phyloP scores from a whole-genome alignment of 2,113 vertebrate species.

The Danionella cerebrum region DNA sequence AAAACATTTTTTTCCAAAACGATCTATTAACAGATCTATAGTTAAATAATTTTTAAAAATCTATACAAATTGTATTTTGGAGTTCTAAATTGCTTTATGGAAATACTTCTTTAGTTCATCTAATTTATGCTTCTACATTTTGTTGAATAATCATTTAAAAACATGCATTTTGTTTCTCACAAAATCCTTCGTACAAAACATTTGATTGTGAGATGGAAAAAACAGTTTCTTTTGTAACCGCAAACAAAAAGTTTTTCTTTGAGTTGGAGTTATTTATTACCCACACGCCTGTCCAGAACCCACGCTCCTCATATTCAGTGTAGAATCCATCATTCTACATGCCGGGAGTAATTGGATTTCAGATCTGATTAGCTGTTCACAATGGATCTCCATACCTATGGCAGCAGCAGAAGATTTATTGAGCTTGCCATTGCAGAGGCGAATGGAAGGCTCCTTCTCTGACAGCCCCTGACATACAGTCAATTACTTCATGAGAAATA shows the following conservation, averaged over 20 bases:
- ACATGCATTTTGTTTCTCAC: background rate
- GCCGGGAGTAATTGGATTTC: constrained; percentile 37
- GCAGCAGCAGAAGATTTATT: constrained; percentile 26
- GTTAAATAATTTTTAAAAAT: no score
- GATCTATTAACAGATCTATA: no score
- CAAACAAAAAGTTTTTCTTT: constrained; percentile 8
- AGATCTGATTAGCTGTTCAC: constrained; percentile 37
- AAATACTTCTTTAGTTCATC: no score
- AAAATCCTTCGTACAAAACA: background rate
- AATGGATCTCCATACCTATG: constrained; percentile 22
- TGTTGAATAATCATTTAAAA: no score
- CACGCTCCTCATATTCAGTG: background rate
- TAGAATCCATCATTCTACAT: constrained; percentile 33
- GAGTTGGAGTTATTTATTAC: background rate
- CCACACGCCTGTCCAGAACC: background rate
- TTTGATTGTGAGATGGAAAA: constrained; percentile 2
- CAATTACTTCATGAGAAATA: constrained; percentile 32
- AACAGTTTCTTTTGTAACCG: background rate
- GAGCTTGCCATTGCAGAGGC: constrained; percentile 1
- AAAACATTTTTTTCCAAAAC: no score
- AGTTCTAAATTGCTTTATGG: no score
- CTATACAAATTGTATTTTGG: no score
- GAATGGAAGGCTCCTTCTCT: constrained; percentile 2
- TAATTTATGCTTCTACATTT: no score
- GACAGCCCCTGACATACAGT: constrained; percentile 31